A percentile compares a stretch with the other conserved stretches of the same genome.
Conservation (phyloP, 2,888 invertebrate genomes). For the Bombylius discolor region DNA sequence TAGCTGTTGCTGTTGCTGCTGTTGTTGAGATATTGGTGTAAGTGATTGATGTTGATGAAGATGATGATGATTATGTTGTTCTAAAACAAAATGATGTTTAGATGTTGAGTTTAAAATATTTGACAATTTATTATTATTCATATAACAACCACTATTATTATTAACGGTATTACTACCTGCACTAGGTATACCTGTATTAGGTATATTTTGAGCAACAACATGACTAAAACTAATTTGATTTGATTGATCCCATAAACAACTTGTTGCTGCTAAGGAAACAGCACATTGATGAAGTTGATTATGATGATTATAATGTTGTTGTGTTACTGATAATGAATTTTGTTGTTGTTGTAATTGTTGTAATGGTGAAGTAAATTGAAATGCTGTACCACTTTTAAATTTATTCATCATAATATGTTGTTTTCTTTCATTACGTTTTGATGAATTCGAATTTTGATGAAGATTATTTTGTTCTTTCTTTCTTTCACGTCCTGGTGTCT, state of each 20-base stretch:
- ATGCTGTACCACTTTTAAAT: conserved; percentile 17
- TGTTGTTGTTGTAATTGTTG: neutral
- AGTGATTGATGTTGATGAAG: no score
- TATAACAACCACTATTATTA: no score
- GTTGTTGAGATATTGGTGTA: neutral
- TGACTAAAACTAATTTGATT: conserved; percentile 19
- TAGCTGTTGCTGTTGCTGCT: neutral
- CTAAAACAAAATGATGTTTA: neutral
- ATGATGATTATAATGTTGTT: neutral
- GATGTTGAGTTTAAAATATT: neutral
- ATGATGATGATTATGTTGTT: no score
- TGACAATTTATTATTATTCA: neutral
- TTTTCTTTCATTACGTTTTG: conserved; percentile 14
- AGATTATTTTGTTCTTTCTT: conserved; percentile 24
- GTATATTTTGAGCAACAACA: conserved; percentile 18
- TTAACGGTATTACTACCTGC: neutral
- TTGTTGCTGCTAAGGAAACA: neutral
- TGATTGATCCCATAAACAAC: conserved; percentile 14
- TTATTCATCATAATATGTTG: conserved; percentile 1
- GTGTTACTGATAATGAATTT: neutral
- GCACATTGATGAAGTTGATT: no score
- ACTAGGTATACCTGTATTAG: no score
- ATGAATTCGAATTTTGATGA: neutral
- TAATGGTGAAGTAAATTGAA: conserved; percentile 17
- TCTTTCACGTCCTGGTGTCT: conserved; percentile 35